Percentiles rank a stretch among this genome's conserved stretches.
These are phyloP conservation scores for Knipowitschia caucasica DNA, from an alignment of 2,797 vertebrate genomes.

Conservation along the genomic window DNA sequence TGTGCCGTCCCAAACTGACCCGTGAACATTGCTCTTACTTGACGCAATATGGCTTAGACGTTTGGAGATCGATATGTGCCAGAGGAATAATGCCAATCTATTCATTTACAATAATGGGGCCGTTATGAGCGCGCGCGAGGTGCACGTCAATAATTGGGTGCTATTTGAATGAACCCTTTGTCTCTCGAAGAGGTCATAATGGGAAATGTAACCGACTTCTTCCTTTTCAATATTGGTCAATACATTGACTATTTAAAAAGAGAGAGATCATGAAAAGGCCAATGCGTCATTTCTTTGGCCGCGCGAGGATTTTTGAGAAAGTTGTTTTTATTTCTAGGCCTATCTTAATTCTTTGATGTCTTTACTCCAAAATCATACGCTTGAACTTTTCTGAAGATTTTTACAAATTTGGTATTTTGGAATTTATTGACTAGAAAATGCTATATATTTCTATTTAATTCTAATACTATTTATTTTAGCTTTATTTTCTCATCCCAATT, in stretches of 20 bases:
- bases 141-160: constrained; percentile 81
- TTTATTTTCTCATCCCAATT: too few relatives aligned
- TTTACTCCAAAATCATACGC: too few relatives aligned
- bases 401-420: too few relatives aligned
- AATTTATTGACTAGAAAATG: too few relatives aligned
- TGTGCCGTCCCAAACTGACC: constrained; percentile 67
- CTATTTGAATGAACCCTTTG: constrained; percentile 76
- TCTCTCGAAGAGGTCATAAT: constrained; percentile 68
- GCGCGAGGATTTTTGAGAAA: not conserved
- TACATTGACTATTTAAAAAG: constrained; percentile 14
- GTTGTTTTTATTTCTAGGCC: not conserved
- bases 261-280: constrained; percentile 25
- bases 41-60: constrained; percentile 88
- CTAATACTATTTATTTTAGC: too few relatives aligned
- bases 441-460: too few relatives aligned
- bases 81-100: constrained; percentile 89
- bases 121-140: constrained; percentile 79
- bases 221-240: constrained; percentile 50
- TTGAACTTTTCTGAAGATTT: too few relatives aligned
- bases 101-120: constrained; percentile 90
- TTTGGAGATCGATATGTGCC: constrained; percentile 85
- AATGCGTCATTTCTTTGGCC: not conserved
- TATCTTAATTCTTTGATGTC: not conserved
- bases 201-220: constrained; percentile 50
- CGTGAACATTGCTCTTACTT: constrained; percentile 85